Conservation (phyloP, 2,113 vertebrate genomes). For the Macrotus californicus region DNA sequence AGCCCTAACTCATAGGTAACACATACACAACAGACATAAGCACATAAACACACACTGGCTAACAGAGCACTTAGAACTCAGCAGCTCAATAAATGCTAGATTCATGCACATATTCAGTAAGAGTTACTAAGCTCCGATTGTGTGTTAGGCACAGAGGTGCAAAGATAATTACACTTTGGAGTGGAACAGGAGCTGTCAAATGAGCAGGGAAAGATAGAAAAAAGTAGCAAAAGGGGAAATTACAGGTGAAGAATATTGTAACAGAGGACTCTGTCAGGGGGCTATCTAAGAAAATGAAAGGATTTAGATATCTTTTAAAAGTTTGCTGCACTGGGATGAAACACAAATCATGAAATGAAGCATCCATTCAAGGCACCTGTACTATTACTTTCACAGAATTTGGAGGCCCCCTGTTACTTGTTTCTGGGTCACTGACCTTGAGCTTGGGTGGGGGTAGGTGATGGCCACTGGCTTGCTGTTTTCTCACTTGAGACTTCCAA, state of each 20-base stretch:
- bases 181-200: neutral
- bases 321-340: neutral
- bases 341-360: neutral
- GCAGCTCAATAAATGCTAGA: neutral
- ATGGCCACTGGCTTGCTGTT: conserved; percentile 6
- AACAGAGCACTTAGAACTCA: neutral
- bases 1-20: neutral
- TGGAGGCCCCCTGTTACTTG: conserved; percentile 16
- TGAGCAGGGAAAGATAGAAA: neutral
- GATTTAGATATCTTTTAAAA: conserved; percentile 55
- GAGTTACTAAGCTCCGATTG: neutral
- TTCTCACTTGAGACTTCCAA: conserved; percentile 56
- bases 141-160: neutral
- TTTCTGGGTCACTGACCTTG: conserved; percentile 61
- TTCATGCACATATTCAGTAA: neutral
- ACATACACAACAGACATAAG: neutral
- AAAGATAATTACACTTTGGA: neutral
- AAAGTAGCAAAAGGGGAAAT: neutral
- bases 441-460: neutral
- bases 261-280: conserved; percentile 20
- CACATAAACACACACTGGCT: neutral
- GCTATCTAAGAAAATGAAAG: conserved; percentile 56
- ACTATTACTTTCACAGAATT: conserved; percentile 42
- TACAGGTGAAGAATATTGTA: neutral
- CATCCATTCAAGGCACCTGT: neutral